Base-by-base conservation (phyloP, 2,888 invertebrate genomes). In the Leptinotarsa tumamoca region DNA sequence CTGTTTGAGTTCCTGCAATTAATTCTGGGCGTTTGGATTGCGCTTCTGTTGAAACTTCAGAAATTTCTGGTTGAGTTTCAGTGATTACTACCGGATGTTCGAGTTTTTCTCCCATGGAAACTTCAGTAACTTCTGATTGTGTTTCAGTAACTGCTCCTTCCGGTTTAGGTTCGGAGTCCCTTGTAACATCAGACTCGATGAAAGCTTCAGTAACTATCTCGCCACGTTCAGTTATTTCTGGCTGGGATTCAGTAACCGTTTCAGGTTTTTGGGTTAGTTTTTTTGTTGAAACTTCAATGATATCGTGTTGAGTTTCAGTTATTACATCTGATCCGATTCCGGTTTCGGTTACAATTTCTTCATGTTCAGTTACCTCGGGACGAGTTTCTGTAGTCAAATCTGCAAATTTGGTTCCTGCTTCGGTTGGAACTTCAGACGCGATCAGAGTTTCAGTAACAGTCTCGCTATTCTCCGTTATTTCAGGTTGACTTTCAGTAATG, bases 81-180 rank as follows among this genome's bases (percentile, higher is more conserved):
- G 76, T 71, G 70, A 74, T 74, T 67, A 79, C 54, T 74, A 78
- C 70, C 61, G 76, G 52, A 43, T 82, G 75, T 77, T 43, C 2
- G 3, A 3, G 43, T 43, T 43, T 43, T 43, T 43, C 43, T 43
- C 10, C 43, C 43, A 10, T 10, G 43, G 3, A 43, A 43, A 43
- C 43, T 52, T 52, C 52, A 17, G 52, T 52, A 52, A 52, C 17
- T 52, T 52, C 52, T 2, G 51, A 51, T 51, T 51, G 51, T 17
- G 10, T 17, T 51, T 51, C 51, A 51, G 51, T 52, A 17, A 52
- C n/a, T 15, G 2, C 52, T 52, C 52, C 52, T 52, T n/a, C 52
- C 4, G 52, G 4, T 52, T 5, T 4, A 5, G 52, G 15, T 52
- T 17, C 4, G 15, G 52, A 17, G 52, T 43, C 43, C 0, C 13